phyloP scores from a whole-genome alignment of 2,888 invertebrate species.

The Philhelius pedissequus region DNA sequence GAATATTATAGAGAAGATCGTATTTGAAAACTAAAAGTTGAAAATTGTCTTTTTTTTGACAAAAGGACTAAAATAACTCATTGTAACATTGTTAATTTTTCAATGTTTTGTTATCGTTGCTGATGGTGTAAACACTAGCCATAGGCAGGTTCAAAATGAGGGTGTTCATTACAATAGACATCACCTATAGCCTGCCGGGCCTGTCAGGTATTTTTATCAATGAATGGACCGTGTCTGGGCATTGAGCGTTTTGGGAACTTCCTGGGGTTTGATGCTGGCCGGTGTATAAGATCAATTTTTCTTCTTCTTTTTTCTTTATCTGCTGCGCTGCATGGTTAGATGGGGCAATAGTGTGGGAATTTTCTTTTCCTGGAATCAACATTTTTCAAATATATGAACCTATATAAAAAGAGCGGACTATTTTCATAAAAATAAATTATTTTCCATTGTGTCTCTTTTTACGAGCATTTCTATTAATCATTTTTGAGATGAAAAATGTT shows the following conservation, averaged over 20 bases:
- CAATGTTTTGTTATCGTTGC: slow-evolving; percentile 62
- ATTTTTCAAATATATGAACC: slow-evolving; percentile 25
- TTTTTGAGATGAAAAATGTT: slow-evolving; percentile 5
- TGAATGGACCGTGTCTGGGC: slow-evolving; percentile 43
- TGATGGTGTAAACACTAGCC: slow-evolving; percentile 64
- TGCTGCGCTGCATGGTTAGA: too few relatives aligned
- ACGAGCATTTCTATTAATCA: slow-evolving; percentile 31
- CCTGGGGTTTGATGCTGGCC: slow-evolving; percentile 47
- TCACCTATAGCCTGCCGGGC: too few relatives aligned
- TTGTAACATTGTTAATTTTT: slow-evolving; percentile 58
- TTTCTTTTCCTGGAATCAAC: slow-evolving; percentile 51
- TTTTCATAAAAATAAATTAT: background rate
- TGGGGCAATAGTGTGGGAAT: slow-evolving; percentile 65
- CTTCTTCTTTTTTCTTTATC: background rate
- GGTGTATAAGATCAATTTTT: background rate
- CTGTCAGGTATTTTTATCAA: slow-evolving; percentile 48
- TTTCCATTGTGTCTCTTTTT: background rate
- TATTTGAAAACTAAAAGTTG: slow-evolving; percentile 8
- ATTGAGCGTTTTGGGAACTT: slow-evolving; percentile 49
- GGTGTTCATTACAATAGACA: slow-evolving; percentile 34
- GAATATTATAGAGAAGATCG: background rate
- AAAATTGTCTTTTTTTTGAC: slow-evolving; percentile 45
- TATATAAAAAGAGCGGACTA: background rate
- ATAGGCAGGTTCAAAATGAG: slow-evolving; percentile 53
- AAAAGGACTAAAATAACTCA: slow-evolving; percentile 67